Conservation (phyloP, 2,888 invertebrate species). For the Eubasilissa splendida region DNA sequence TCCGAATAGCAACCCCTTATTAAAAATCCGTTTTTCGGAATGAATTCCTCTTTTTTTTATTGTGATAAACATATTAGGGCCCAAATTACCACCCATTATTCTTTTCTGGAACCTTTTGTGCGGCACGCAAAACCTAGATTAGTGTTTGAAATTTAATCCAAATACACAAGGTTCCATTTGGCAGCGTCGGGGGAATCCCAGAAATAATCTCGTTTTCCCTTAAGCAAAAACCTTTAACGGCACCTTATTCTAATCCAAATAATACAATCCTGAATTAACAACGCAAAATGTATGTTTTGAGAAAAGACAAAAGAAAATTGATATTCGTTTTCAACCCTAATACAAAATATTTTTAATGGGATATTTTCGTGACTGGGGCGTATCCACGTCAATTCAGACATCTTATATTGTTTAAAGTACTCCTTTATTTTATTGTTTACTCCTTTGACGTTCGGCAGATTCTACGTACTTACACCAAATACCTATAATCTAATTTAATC, state of each 20-base stretch:
- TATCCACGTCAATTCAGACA: too few species aligned
- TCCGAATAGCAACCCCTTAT: constrained; percentile 21
- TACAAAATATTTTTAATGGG: too few species aligned
- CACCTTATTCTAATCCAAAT: constrained; percentile 26
- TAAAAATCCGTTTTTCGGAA: constrained; percentile 28
- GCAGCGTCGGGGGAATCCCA: neutral
- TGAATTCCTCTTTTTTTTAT: constrained; percentile 25
- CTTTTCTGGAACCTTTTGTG: constrained; percentile 30
- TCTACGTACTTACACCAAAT: too few species aligned
- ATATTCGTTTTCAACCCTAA: neutral
- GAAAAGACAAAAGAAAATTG: constrained; percentile 11
- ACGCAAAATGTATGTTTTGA: constrained; percentile 18
- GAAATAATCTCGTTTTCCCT: constrained; percentile 25
- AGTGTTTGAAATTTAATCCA: constrained; percentile 32
- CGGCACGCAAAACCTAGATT: constrained; percentile 31
- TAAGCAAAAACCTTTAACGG: constrained; percentile 31
- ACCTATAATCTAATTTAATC: too few species aligned
- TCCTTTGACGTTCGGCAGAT: too few species aligned
- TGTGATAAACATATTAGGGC: constrained; percentile 30
- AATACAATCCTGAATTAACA: constrained; percentile 28
- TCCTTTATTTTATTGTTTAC: too few species aligned
- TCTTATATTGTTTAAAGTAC: too few species aligned
- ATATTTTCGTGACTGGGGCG: too few species aligned
- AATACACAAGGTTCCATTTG: constrained; percentile 12
- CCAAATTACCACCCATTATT: constrained; percentile 28